Conservation (phyloP, 2,113 vertebrate species). For the Micromys minutus region DNA sequence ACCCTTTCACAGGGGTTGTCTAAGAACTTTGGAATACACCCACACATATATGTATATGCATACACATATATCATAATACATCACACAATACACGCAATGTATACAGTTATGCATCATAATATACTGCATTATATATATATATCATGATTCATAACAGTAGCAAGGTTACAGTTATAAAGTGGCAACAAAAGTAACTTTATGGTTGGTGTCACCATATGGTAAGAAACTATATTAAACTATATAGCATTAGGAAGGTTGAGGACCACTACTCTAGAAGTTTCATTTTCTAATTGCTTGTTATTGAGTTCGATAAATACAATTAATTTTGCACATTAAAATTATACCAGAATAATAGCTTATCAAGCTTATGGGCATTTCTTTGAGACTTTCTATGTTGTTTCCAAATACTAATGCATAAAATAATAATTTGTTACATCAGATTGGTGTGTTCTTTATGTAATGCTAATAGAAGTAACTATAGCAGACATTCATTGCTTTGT, state of each 20-base stretch:
- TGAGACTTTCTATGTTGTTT: conserved; percentile 5
- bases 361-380: neutral
- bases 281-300: conserved; percentile 9
- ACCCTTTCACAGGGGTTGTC: neutral
- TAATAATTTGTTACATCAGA: neutral
- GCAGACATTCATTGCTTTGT: neutral
- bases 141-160: neutral
- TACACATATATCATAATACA: too few species aligned
- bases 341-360: neutral
- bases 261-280: neutral
- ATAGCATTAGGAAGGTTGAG: neutral
- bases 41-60: too few species aligned
- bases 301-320: neutral
- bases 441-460: neutral
- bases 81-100: too few species aligned
- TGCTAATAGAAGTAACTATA: neutral
- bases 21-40: neutral
- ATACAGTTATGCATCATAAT: too few species aligned
- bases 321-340: neutral
- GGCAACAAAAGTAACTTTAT: neutral
- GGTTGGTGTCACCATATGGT: neutral
- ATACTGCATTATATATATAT: neutral
- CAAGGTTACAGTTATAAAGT: neutral
- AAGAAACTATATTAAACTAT: neutral
- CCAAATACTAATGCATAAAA: neutral